These are phyloP conservation scores for Lutjanus argentimaculatus DNA, from an alignment of 2,797 vertebrate genomes.

Conservation along the genomic window DNA sequence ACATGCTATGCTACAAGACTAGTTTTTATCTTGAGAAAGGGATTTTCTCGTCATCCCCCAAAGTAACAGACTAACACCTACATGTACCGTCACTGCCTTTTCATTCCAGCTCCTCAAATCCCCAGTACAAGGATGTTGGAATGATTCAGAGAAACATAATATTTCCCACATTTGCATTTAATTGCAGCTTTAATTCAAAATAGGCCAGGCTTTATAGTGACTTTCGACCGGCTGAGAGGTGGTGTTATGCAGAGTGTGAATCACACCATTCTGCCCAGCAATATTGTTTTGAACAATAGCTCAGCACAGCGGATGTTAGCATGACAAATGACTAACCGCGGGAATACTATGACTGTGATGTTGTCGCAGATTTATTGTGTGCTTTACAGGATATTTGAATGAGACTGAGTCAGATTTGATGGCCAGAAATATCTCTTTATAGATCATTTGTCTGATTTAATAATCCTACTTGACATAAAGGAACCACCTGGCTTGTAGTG, in stretches of 20 bases:
- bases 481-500: background rate
- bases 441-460: conserved; percentile 18
- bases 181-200: conserved; percentile 62
- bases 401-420: background rate
- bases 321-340: conserved; percentile 32
- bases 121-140: conserved; percentile 6
- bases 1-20: background rate
- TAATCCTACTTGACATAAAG: conserved; percentile 31
- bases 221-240: conserved; percentile 53
- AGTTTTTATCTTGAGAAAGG: background rate
- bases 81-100: background rate
- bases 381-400: conserved; percentile 23
- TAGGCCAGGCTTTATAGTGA: conserved; percentile 33
- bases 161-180: conserved; percentile 50
- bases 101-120: conserved; percentile 14
- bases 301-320: conserved; percentile 19
- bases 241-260: conserved; percentile 40
- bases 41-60: background rate
- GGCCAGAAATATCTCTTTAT: background rate
- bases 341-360: conserved; percentile 20
- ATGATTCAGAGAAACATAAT: conserved; percentile 32
- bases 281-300: conserved; percentile 34
- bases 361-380: conserved; percentile 23
- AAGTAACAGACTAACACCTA: background rate
- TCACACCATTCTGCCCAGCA: conserved; percentile 25